These are phyloP conservation scores for Corythornis leucogaster DNA, from an alignment of 2,797 vertebrate species.

Conservation along the genomic window DNA sequence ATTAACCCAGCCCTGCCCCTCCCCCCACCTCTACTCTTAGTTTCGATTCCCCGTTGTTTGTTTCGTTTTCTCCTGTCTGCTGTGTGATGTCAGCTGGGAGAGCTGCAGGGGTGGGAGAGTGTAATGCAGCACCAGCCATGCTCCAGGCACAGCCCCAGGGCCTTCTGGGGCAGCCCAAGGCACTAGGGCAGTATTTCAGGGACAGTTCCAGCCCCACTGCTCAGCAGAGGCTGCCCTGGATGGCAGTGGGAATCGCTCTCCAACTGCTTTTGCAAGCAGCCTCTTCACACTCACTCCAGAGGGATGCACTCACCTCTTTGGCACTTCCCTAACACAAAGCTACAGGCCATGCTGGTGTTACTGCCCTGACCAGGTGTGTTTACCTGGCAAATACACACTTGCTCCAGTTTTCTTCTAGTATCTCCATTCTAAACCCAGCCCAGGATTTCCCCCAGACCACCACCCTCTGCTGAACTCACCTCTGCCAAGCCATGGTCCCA, in stretches of 20 bases:
- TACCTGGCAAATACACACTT: too few species aligned
- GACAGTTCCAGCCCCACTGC: background rate
- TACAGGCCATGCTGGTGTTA: background rate
- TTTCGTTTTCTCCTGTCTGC: background rate
- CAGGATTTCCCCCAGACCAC: background rate
- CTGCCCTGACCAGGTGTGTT: background rate
- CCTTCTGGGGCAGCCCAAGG: too few species aligned
- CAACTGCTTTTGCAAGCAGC: background rate
- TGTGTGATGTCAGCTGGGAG: background rate
- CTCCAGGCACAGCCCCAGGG: too few species aligned
- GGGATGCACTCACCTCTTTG: fast-evolving
- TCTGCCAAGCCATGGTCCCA: fast-evolving
- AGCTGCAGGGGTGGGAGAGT: too few species aligned
- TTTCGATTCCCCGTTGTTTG: background rate
- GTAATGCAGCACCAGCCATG: too few species aligned
- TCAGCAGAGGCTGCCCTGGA: background rate
- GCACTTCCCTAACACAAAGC: background rate
- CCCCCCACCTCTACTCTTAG: fast-evolving
- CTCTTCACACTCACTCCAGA: background rate
- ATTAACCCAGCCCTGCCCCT: background rate
- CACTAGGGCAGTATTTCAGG: too few species aligned
- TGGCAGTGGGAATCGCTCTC: fast-evolving
- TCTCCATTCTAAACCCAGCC: fast-evolving
- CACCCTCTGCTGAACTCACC: background rate
- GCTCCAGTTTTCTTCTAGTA: too few species aligned